Evolutionary conservation across 2,888 invertebrate species (phyloP).

Genomic region (Ochlodes sylvanus): DNA sequence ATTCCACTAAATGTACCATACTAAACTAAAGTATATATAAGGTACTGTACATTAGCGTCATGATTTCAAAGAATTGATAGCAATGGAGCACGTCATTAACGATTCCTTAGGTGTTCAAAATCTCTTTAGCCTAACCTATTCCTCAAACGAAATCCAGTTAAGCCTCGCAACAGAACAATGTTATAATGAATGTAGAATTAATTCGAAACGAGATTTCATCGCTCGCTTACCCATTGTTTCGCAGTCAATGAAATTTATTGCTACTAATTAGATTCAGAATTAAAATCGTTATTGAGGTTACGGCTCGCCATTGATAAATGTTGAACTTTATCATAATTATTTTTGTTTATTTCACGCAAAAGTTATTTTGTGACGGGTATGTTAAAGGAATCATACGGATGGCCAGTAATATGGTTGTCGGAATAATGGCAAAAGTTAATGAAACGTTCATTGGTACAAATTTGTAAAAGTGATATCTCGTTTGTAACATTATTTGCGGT

Average conservation of each 20-base stretch:
- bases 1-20: background rate
- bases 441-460: background rate
- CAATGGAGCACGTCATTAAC: slow-evolving; percentile 8
- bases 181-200: slow-evolving; percentile 42
- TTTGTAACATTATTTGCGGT: background rate
- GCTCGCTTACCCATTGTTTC: slow-evolving; percentile 32
- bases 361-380: background rate
- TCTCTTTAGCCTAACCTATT: slow-evolving; percentile 18
- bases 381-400: background rate
- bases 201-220: slow-evolving; percentile 39
- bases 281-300: slow-evolving; percentile 39
- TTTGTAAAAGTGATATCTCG: slow-evolving; percentile 4
- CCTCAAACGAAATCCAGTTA: slow-evolving; percentile 37
- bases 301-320: slow-evolving; percentile 37
- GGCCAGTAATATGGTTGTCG: background rate
- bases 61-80: slow-evolving; percentile 1
- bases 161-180: slow-evolving; percentile 38
- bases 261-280: slow-evolving; percentile 38
- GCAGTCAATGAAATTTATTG: slow-evolving; percentile 40
- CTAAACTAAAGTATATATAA: background rate
- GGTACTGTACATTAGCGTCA: background rate
- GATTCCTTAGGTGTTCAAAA: slow-evolving; percentile 22
- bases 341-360: background rate
- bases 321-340: slow-evolving; percentile 16
- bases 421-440: slow-evolving; percentile 10